Evolutionary conservation across 2,888 invertebrate genomes (phyloP), one percentile per base, ranked within the genome.

Genomic region (Hemicrepidius hirtus): DNA sequence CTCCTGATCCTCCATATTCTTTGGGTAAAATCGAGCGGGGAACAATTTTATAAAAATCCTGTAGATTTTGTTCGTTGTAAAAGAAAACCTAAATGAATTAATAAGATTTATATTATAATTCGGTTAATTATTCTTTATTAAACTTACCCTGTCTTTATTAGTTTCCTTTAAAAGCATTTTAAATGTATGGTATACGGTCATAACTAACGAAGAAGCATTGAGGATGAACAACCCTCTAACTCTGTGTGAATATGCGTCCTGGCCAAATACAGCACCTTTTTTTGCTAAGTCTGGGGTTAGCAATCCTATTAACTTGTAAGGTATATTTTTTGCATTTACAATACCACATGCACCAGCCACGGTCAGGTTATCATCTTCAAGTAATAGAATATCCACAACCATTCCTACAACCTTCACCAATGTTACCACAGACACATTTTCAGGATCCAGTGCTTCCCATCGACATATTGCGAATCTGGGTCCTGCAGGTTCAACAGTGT

Each of bases 1-100:
- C 90, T 28, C 88, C 90, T 7, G 87, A 87, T 0, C 93, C 93
- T 9, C 93, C 93, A 80, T 92, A 93, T 80, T 93, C 93, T 9
- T 82, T 83, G 0, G 93, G 93, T 50, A 93, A 83, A 46, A 90
- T 85, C 1, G 89, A 87, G 77, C 88, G 88, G 0, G 92, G 90
- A 20, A 93, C 86, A 59, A 87, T 80, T 77, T 91, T 86, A 78
- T 90, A 89, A 60, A 93, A 16, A 28, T 20, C 40, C 13, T 40
- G n/a, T 13, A 40, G 13, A n/a, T 40, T 40, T 1, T 6, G 1
- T 13, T 40, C 87, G 3, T 60, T 67, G 77, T 90, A 89, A 1
- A 90, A 86, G 72, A 85, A 84, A 69, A 90, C 83, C 90, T 90
- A 40, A 3, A 40, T 3, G 1, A 40, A 13, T 40, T 40, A 5